Conservation (phyloP, 2,113 vertebrate genomes). For the Centrocercus urophasianus region DNA sequence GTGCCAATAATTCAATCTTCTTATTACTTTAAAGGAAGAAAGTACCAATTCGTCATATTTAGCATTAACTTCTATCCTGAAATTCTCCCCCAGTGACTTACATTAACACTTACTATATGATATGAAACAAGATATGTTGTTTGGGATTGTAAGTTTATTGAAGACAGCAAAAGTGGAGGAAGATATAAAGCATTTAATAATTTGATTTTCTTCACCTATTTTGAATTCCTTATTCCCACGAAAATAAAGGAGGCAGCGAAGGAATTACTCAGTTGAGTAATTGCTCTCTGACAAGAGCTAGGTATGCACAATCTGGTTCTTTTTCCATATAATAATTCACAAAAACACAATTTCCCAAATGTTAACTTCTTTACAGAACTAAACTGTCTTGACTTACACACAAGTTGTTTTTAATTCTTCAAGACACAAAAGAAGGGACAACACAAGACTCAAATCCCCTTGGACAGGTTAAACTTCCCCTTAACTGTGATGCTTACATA, state of each 20-base stretch:
- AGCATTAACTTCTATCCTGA: background rate
- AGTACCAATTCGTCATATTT: background rate
- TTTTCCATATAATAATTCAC: background rate
- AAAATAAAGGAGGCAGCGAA: background rate
- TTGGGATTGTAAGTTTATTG: background rate
- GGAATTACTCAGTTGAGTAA: background rate
- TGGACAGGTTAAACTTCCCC: background rate
- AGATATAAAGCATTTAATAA: background rate
- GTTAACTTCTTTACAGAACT: background rate
- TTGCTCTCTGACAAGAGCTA: background rate
- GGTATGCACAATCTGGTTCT: background rate
- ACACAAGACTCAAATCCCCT: background rate
- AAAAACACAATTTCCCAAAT: background rate
- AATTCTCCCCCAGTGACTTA: background rate
- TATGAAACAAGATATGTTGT: background rate
- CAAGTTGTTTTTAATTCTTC: background rate
- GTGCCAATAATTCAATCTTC: background rate
- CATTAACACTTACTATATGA: background rate
- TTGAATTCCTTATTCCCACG: background rate
- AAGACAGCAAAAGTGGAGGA: background rate
- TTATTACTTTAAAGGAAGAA: background rate
- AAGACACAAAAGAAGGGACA: background rate
- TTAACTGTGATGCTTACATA: background rate
- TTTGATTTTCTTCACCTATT: background rate
- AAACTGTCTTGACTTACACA: background rate